phyloP scores from a whole-genome alignment of 2,113 vertebrate species.

The Phrynosoma blainvillii region DNA sequence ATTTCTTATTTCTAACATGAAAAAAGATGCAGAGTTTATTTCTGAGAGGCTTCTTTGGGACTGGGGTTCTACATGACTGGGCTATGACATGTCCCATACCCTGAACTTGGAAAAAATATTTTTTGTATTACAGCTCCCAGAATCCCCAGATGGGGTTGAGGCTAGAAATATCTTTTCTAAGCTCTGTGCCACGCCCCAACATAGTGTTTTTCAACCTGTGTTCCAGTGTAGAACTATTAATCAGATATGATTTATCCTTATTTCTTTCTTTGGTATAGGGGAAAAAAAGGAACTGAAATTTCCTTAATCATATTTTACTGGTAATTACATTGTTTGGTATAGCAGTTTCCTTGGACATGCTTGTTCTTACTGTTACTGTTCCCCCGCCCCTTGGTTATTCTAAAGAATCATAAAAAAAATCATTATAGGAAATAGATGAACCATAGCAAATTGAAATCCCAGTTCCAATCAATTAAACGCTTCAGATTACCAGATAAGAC shows the following conservation, averaged over 20 bases:
- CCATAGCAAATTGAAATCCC: conserved; percentile 18
- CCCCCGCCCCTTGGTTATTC: not conserved
- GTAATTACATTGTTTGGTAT: not conserved
- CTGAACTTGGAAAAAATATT: too few relatives aligned
- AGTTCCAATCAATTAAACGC: conserved; percentile 34
- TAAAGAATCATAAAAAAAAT: not conserved
- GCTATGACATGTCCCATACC: not conserved
- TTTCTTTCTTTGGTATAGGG: not conserved
- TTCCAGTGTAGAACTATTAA: not conserved
- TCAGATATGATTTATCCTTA: not conserved
- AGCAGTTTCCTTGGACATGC: not conserved
- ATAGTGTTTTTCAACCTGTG: too few relatives aligned
- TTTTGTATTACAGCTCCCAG: too few relatives aligned
- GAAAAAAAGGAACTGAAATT: not conserved
- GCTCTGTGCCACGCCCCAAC: too few relatives aligned
- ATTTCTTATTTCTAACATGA: too few relatives aligned
- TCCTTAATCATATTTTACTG: not conserved
- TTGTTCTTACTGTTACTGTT: not conserved
- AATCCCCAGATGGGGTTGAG: too few relatives aligned
- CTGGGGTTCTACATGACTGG: not conserved
- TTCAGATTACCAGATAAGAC: conserved; percentile 26
- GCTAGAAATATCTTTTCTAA: too few relatives aligned
- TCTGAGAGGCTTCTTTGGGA: not conserved
- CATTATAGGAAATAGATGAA: conserved; percentile 20
- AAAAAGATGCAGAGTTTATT: not conserved